Evolutionary conservation across 2,797 vertebrate species (phyloP), one percentile per base, ranked within the genome.

Genomic region (Hemibagrus guttatus): DNA sequence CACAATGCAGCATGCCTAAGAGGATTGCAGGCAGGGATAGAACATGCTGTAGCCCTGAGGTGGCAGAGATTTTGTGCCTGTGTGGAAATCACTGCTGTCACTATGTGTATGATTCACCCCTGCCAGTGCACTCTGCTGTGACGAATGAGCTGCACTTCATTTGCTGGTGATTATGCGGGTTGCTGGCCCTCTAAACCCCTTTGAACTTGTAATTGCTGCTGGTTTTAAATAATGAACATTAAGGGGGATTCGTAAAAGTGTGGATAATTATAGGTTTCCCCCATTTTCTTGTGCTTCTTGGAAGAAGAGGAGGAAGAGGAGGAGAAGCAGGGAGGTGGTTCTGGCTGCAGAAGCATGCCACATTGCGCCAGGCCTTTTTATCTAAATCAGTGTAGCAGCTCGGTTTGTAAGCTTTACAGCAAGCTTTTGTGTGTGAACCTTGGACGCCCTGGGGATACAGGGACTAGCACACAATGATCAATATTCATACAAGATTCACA

Each of bases 141-240:
- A 97, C 97, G 97, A 98, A 98, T 97, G 97, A 96, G 96, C 95
- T 94, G 96, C 92, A 95, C 96, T 97, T 98, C 97, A 98, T 98
- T 98, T 97, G 96, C 95, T 95, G 95, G 96, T 97, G 97, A 98
- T 98, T 98, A 98, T 97, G 97, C 95, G 93, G 97, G 96, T 96
- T 98, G 97, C 95, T 97, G 97, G 97, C 96, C 97, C 97, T 89
- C 96, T 97, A 97, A 98, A 97, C 97, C 96, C 96, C 97, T 98
- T 98, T 98, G 97, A 99, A 98, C 97, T 98, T 97, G 97, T 98
- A 98, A 98, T 98, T 99, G 97, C 97, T 96, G 96, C 96, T 97
- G 96, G 97, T 97, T 98, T 98, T 96, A 91, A 97, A 97, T 98
- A 97, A 98, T 98, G 97, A 98, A 98, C 97, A 97, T 98, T 97